Percentiles rank a stretch among this genome's conserved stretches.
Conservation (phyloP, 2,113 vertebrate genomes). For the Oreochromis aureus region DNA sequence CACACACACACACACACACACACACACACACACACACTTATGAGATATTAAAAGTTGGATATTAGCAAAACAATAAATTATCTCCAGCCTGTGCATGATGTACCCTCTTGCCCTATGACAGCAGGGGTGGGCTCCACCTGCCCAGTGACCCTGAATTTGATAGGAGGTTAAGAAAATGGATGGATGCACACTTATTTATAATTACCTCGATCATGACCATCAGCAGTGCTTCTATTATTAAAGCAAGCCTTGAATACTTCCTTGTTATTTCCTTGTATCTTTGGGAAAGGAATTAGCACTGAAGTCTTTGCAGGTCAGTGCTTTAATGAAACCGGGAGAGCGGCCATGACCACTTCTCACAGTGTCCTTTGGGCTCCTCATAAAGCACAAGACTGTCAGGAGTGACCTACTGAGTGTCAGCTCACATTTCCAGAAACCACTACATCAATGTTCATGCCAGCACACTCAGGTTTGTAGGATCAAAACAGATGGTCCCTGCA, state of each 20-base stretch:
- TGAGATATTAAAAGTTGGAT: background rate
- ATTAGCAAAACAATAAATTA: background rate
- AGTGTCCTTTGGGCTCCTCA: conserved; percentile 28
- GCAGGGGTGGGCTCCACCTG: background rate
- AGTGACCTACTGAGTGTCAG: conserved; percentile 42
- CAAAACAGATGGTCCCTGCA: conserved; percentile 20
- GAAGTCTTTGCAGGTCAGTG: conserved; percentile 16
- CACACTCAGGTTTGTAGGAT: background rate
- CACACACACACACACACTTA: background rate
- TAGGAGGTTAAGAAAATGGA: background rate
- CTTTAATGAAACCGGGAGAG: background rate
- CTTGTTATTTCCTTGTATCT: background rate
- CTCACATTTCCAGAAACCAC: conserved; percentile 54
- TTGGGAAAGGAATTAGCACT: background rate
- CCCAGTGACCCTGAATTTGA: background rate
- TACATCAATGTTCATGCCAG: conserved; percentile 32
- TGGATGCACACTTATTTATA: background rate
- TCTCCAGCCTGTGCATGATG: background rate
- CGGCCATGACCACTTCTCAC: background rate
- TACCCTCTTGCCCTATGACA: background rate
- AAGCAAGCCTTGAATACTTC: background rate
- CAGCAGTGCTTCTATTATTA: background rate
- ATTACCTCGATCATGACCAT: background rate
- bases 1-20: background rate
- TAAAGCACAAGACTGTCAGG: conserved; percentile 32